These are phyloP conservation scores for Drosophila gunungcola DNA, from an alignment of 1,140 invertebrate genomes.

Conservation along the genomic window DNA sequence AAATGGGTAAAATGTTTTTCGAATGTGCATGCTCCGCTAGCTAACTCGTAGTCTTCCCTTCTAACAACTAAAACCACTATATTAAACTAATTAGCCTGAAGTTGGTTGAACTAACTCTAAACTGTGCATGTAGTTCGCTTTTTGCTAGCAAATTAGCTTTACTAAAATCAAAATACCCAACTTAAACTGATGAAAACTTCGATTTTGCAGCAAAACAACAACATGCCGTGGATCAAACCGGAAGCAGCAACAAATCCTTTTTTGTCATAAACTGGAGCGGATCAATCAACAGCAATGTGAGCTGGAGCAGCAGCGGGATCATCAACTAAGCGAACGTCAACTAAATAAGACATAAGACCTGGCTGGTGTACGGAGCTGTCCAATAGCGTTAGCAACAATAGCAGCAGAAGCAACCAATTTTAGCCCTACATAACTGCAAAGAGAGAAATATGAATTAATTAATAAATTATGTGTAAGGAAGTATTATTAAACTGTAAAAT, in stretches of 20 bases:
- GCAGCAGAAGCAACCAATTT: conserved; percentile 41
- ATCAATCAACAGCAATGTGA: conserved; percentile 21
- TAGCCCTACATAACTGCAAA: conserved; percentile 33
- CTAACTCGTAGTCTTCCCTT: conserved; percentile 17
- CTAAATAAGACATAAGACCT: conserved; percentile 26
- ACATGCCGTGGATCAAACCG: conserved; percentile 84
- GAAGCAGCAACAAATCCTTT: conserved; percentile 84
- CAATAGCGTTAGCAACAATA: conserved; percentile 14
- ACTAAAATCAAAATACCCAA: not conserved
- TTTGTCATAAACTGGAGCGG: conserved; percentile 73
- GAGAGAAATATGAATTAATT: conserved; percentile 69
- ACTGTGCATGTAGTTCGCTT: conserved; percentile 32
- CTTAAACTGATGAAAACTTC: not conserved
- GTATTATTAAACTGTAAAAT: conserved; percentile 83
- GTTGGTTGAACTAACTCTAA: conserved; percentile 4
- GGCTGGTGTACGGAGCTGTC: conserved; percentile 26
- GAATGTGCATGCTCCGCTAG: conserved; percentile 75
- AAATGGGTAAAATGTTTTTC: conserved; percentile 83
- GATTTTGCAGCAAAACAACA: conserved; percentile 77
- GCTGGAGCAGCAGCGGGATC: conserved; percentile 37
- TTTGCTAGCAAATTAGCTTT: not conserved
- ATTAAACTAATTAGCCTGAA: not conserved
- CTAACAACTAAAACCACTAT: conserved; percentile 22
- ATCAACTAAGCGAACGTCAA: conserved; percentile 27
- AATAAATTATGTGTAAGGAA: conserved; percentile 79